Evolutionary conservation across 2,797 vertebrate species (phyloP), one percentile per base, ranked within the genome.

Genomic region (Eupleurogrammus muticus): DNA sequence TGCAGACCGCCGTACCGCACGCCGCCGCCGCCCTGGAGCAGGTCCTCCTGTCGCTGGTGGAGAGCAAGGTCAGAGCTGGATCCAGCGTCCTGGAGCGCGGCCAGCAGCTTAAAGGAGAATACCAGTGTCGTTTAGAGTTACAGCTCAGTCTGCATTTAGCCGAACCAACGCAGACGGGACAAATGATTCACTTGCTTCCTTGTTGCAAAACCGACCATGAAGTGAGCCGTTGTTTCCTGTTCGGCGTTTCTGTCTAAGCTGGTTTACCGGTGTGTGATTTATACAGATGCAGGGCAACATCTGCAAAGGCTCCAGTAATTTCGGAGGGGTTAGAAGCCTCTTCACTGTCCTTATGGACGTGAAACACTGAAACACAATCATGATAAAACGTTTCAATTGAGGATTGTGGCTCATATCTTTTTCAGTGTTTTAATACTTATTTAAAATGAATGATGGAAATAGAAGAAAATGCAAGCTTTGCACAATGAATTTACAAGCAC

Each of bases 1-100:
- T 99, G 87, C 97, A 99, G 93, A 93, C 84, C 49, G 89, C 94
- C 0, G 5, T 99, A 46, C 97, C 97, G 0, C 93, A 92, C 32
- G 93, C 93, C 38, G 92, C 93, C 24, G 77, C 92, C 1, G 84
- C 95, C 68, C 90, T 99, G 95, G 98, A 99, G 86, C 95, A 96
- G 73, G 96, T 99, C 76, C 96, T 99, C 68, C 90, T 99, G 79
- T 97, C 97, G 0, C 83, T 99, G 91, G 96, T 98, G 75, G 94
- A 97, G 86, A 96, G 95, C 87, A 98, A 98, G 97, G 98, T 99
- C 90, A 92, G 17, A 68, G 61, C 49, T 73, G 42, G 42, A 62
- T 59, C 67, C 64, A 62, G 71, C 61, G 42, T 35, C 66, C 42
- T 63, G 48, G 58, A 54, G 5, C 49, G 5, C 0, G 1, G 20